These are phyloP conservation scores for Lysiphlebus fabarum DNA, from an alignment of 1,140 invertebrate species.

Conservation along the genomic window DNA sequence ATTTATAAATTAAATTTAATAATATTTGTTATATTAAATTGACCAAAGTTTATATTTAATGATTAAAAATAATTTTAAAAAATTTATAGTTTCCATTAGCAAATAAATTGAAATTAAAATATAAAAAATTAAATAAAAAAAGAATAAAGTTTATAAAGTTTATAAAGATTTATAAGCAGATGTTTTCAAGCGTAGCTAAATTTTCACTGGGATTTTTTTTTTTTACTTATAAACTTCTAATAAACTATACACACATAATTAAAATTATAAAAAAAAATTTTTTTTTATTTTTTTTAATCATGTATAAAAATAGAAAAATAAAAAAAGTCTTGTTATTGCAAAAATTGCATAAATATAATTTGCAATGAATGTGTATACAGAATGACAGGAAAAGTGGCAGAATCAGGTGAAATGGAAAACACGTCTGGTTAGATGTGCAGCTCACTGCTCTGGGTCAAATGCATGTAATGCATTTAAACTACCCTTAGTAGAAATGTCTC, in stretches of 20 bases:
- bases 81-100: no score
- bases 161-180: no score
- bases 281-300: background rate
- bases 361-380: constrained; percentile 19
- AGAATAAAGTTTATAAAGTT: no score
- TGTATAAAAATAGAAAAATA: constrained; percentile 3
- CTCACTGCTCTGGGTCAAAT: constrained; percentile 12
- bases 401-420: constrained; percentile 24
- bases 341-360: constrained; percentile 39
- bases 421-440: constrained; percentile 21
- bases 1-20: constrained; percentile 13
- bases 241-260: no score
- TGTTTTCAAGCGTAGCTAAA: no score
- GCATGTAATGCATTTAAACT: constrained; percentile 47
- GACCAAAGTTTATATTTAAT: no score
- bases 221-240: no score
- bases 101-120: no score
- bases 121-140: no score
- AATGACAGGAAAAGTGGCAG: constrained; percentile 7
- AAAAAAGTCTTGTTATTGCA: constrained; percentile 41
- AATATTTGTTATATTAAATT: background rate
- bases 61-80: no score
- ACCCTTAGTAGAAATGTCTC: constrained; percentile 34
- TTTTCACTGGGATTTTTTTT: no score
- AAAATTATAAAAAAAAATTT: no score